Evolutionary conservation across 2,113 vertebrate species (phyloP), one percentile per base, ranked within the genome.

Genomic region (Brienomyrus longianalis): DNA sequence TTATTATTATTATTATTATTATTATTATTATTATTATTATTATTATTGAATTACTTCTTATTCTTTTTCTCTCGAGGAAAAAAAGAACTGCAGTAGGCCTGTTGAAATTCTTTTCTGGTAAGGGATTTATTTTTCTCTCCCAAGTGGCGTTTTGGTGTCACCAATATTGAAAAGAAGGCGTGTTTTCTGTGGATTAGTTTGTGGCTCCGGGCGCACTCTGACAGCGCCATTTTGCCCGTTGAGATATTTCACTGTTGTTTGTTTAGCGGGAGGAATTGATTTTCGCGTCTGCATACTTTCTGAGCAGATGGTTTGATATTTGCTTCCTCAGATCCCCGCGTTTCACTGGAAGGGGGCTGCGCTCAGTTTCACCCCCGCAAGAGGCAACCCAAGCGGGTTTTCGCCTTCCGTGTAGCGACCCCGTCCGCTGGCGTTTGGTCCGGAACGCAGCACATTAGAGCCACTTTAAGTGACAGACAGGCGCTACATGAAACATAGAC

Each of bases 301-400:
- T 88, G 89, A 74, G 48, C 77, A 91, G 80, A 88, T 88, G 86
- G 89, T 88, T 89, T 90, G 7, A 85, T 70, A 70, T 91, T 86
- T 86, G 80, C 50, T 90, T 88, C 88, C 50, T 83, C 50, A 23
- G 80, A n/a, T 70, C 74, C 35, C 39, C 47, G 66, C 45, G 27
- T 84, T 45, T 27, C 13, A 83, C 88, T 87, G 88, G 90, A 88
- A 83, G 39, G 19, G 51, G 23, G 3, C 84, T 87, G 10, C 86
- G 43, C 54, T n/a, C 84, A 43, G 21, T 15, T 87, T n/a, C 23
- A 51, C 17, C 84, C 48, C 51, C 31, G 86, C 35, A 11, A 84
- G 27, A 70, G n/a, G 62, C 62, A 27, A 1, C 62, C n/a, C 27
- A 31, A 31, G 62, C 62, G 3, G 27, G 62, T 13, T 10, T 27